Conservation (phyloP, 1,140 invertebrate species). For the Venturia canescens region DNA sequence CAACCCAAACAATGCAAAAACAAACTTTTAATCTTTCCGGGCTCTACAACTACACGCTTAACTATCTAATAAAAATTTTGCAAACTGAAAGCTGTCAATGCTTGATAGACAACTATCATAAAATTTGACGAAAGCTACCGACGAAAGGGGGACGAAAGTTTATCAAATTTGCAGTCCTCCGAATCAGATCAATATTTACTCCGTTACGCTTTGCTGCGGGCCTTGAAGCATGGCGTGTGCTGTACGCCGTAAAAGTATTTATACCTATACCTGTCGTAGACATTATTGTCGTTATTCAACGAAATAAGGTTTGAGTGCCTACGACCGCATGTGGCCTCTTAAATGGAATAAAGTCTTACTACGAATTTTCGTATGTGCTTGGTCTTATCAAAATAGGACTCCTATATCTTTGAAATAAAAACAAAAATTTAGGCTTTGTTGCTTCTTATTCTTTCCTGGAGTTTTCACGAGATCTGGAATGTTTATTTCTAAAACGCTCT, state of each 20-base stretch:
- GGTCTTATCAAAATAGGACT: conserved; percentile 28
- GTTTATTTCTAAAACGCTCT: too few relatives aligned
- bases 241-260: conserved; percentile 31
- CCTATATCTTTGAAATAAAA: too few relatives aligned
- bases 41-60: not conserved
- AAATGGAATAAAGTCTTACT: conserved; percentile 27
- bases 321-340: conserved; percentile 39
- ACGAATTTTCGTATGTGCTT: conserved; percentile 29
- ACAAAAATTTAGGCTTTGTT: too few relatives aligned
- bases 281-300: conserved; percentile 41
- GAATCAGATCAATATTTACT: conserved; percentile 21
- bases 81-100: conserved; percentile 27
- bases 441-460: too few relatives aligned
- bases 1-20: not conserved
- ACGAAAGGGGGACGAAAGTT: too few relatives aligned
- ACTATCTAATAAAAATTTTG: conserved; percentile 3
- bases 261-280: conserved; percentile 38
- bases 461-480: too few relatives aligned
- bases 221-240: conserved; percentile 38
- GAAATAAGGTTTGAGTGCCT: conserved; percentile 9
- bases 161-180: conserved; percentile 34
- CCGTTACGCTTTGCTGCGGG: conserved; percentile 31
- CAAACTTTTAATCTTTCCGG: not conserved
- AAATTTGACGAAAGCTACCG: conserved; percentile 26
- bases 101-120: conserved; percentile 30